Evolutionary conservation across 2,888 invertebrate species (phyloP), one percentile per base, ranked within the genome.

Genomic region (Heteromyza rotundicornis): DNA sequence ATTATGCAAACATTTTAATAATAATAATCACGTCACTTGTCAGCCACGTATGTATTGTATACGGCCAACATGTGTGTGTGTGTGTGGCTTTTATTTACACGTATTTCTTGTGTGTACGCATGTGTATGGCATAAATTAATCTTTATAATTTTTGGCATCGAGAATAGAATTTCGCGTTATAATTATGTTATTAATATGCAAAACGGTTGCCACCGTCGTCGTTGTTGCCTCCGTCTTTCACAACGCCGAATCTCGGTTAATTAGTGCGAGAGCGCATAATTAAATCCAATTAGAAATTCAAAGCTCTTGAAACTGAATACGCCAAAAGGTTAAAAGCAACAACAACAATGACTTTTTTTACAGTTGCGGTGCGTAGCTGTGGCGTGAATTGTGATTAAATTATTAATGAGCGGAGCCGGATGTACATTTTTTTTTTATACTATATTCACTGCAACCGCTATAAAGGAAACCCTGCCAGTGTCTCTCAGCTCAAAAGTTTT

Each of bases 131-230:
- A 14, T n/a, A 40, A 40, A 3, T n/a, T n/a, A n/a, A n/a, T n/a
- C n/a, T n/a, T n/a, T n/a, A n/a, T n/a, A n/a, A n/a, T n/a, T n/a
- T n/a, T n/a, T n/a, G n/a, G n/a, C n/a, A n/a, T n/a, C n/a, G n/a
- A n/a, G n/a, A 32, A 12, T 8, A 32, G 32, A 32, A 12, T 8
- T 32, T 7, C 40, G 40, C 40, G 40, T 40, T 40, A 40, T 40
- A 40, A 40, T 40, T 40, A 40, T n/a, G 40, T 40, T n/a, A 40
- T 40, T 40, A 40, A 40, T 40, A 40, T 40, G 40, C 40, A 40
- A 7, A 10, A n/a, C 8, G 40, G 12, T 2, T n/a, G n/a, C 3
- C 3, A n/a, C n/a, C 10, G 2, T 7, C 5, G n/a, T 7, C 40
- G 40, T 3, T 7, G 12, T 7, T n/a, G 40, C 40, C 12, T 12